Percentiles rank a stretch among this genome's conserved stretches.
These are phyloP conservation scores for Neomicropteryx cornuta DNA, from an alignment of 1,140 invertebrate species.

Conservation along the genomic window DNA sequence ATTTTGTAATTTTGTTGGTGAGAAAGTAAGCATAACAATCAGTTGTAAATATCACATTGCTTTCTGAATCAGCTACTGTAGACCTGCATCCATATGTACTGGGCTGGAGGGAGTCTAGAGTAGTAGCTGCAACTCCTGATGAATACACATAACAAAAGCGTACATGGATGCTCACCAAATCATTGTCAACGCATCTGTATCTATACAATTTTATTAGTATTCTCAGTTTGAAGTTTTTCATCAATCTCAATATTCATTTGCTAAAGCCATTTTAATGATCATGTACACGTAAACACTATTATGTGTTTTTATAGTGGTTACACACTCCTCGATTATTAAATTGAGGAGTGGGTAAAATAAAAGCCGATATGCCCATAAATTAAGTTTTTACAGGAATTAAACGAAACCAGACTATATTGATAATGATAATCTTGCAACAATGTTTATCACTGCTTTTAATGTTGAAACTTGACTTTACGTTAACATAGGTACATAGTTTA, in stretches of 20 bases:
- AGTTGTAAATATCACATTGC: neutral
- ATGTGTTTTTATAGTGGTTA: too few relatives aligned
- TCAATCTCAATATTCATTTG: neutral
- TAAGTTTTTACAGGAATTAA: too few relatives aligned
- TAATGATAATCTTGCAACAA: too few relatives aligned
- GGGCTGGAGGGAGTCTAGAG: neutral
- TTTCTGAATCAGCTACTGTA: neutral
- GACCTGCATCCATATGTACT: neutral
- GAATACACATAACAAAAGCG: constrained; percentile 1
- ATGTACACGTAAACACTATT: neutral
- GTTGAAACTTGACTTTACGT: too few relatives aligned
- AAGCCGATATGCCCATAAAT: too few relatives aligned
- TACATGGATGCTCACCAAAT: neutral
- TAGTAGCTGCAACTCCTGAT: neutral
- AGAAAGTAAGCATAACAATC: too few relatives aligned
- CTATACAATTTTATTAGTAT: neutral
- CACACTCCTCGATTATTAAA: too few relatives aligned
- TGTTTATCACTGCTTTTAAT: too few relatives aligned
- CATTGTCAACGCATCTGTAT: neutral
- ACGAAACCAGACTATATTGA: too few relatives aligned
- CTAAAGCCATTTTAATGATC: neutral
- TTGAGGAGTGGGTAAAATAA: too few relatives aligned
- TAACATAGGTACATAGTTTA: too few relatives aligned
- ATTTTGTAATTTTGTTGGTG: too few relatives aligned
- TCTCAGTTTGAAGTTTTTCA: constrained; percentile 1